Evolutionary conservation across 1,140 invertebrate genomes (phyloP).

Genomic region (Batillaria attramentaria): DNA sequence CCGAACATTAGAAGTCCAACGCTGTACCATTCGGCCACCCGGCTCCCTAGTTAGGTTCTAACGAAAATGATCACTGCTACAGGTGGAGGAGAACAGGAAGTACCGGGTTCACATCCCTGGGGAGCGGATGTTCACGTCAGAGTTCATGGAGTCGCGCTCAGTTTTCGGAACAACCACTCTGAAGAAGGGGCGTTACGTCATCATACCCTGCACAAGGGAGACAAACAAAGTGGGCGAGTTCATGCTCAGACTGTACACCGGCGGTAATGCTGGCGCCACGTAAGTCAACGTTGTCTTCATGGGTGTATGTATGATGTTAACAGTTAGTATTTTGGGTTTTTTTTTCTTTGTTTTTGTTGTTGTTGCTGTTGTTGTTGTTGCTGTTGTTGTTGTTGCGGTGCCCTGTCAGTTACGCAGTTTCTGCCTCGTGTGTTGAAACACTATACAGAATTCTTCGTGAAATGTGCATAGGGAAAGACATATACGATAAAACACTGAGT

Average conservation of each 20-base stretch:
- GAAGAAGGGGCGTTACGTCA: constrained; percentile 75
- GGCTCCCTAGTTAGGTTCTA: background rate
- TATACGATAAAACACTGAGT: too few species aligned
- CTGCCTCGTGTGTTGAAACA: too few species aligned
- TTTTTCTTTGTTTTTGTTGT: too few species aligned
- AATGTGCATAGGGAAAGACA: too few species aligned
- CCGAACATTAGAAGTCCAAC: background rate
- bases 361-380: too few species aligned
- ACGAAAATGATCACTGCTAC: background rate
- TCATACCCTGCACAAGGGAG: constrained; percentile 77
- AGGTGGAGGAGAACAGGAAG: constrained; percentile 77
- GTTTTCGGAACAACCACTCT: constrained; percentile 71
- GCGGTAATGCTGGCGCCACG: constrained; percentile 43
- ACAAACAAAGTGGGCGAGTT: constrained; percentile 75
- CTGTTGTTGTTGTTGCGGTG: too few species aligned
- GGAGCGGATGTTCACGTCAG: constrained; percentile 70
- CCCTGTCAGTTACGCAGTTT: too few species aligned
- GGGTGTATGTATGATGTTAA: too few species aligned
- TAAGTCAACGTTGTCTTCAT: too few species aligned
- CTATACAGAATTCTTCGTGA: too few species aligned
- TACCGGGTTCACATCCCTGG: constrained; percentile 74
- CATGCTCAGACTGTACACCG: constrained; percentile 76
- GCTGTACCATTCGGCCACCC: background rate
- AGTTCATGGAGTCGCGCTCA: constrained; percentile 73
- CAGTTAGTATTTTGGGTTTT: too few species aligned